Base-by-base conservation (phyloP, 2,888 invertebrate species). In the Cerceris ruficornis region DNA sequence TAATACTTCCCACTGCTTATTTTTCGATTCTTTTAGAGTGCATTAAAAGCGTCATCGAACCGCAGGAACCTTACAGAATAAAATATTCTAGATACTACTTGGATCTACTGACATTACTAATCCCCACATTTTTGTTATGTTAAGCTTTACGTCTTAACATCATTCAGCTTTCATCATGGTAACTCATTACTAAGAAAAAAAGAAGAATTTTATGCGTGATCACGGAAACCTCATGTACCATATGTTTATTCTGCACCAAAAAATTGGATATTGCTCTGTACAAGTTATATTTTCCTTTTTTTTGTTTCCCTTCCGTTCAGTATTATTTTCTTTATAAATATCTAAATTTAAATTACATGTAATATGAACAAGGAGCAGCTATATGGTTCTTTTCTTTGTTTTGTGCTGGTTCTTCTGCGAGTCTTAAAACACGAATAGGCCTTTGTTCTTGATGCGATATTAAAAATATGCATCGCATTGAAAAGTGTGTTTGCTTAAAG, bases 51-150 rank as follows among this genome's bases (percentile, higher is more conserved):
- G 70, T 82, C 76, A 75, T 69, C 80, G 65, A 82, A 80, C 80
- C 77, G 82, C 82, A 84, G 82, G 79, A 87, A 88, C 75, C 83
- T 83, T 80, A 72, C 76, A 79, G 75, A 83, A 71, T 80, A 77
- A 83, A 85, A 77, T 78, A 83, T 69, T 69, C 75, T 84, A 86
- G 85, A 69, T 83, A 72, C 79, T 85, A 78, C 79, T 82, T 79
- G 77, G 81, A 83, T 76, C 77, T 77, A 73, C 69, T 76, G 75
- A 80, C 76, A 82, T 81, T 83, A 82, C 86, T 76, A 57, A 83
- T 82, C 80, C 81, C 75, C 49, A 64, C 71, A 79, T 75, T 80
- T 82, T 85, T 73, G 57, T 72, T 77, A 49, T 74, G 65, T 57
- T 69, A 69, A 60, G 52, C 61, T 59, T 72, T 77, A 81, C 39